A percentile compares a stretch with the other conserved stretches of the same genome.
Conservation (phyloP, 2,113 vertebrate genomes). For the Pimephales promelas region DNA sequence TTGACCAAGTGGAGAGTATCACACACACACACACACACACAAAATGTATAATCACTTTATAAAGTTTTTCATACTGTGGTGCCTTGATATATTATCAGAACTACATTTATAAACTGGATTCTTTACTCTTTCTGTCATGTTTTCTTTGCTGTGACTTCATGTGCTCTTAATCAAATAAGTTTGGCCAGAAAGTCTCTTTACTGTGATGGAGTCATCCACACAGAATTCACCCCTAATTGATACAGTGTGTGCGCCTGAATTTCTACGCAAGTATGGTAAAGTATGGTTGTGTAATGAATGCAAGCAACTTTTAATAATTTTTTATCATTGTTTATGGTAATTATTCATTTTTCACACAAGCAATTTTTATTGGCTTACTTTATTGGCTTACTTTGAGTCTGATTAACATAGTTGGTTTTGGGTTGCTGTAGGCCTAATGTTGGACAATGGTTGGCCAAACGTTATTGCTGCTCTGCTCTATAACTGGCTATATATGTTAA, state of each 20-base stretch:
- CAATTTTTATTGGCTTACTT: neutral
- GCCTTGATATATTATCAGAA: constrained; percentile 47
- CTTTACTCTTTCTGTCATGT: constrained; percentile 51
- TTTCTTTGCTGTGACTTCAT: constrained; percentile 61
- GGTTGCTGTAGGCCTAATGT: neutral
- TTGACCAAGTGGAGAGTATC: neutral
- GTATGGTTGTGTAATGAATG: neutral
- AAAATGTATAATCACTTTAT: constrained; percentile 5
- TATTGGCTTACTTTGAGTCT: no score
- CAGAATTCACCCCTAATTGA: constrained; percentile 55
- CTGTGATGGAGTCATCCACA: constrained; percentile 47
- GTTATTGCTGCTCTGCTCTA: neutral
- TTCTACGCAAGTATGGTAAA: constrained; percentile 25
- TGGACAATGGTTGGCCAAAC: neutral
- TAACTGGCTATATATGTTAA: neutral
- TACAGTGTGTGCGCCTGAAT: constrained; percentile 41
- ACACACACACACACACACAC: neutral
- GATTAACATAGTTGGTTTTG: neutral
- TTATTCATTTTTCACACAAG: neutral
- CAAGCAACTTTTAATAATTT: neutral
- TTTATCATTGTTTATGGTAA: neutral
- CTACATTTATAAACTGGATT: constrained; percentile 45
- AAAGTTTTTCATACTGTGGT: constrained; percentile 15
- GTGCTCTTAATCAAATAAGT: constrained; percentile 56
- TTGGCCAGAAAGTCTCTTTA: constrained; percentile 41